Percentiles rank a stretch among this genome's conserved stretches.
phyloP scores from a whole-genome alignment of 1,140 invertebrate species.

The Anastrepha ludens region DNA sequence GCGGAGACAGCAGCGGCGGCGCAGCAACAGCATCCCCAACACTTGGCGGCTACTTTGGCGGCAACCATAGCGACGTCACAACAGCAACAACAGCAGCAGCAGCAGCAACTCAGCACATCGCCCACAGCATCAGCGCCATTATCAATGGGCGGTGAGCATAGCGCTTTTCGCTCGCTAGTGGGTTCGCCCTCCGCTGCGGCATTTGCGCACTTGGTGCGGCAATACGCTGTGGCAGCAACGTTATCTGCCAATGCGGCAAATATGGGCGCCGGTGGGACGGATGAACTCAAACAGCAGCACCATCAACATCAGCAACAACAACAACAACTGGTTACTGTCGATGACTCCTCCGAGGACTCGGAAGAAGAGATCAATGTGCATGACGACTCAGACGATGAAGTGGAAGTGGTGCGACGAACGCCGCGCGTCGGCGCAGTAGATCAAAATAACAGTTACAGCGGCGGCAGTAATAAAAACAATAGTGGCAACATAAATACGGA shows the following conservation, averaged over 20 bases:
- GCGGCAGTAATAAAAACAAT: background rate
- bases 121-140: slow-evolving; percentile 63
- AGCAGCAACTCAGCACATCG: slow-evolving; percentile 57
- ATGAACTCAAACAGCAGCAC: slow-evolving; percentile 77
- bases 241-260: slow-evolving; percentile 67
- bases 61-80: slow-evolving; percentile 59
- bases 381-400: slow-evolving; percentile 78
- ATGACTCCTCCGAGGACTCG: slow-evolving; percentile 68
- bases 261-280: slow-evolving; percentile 59
- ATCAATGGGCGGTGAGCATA: slow-evolving; percentile 88
- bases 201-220: slow-evolving; percentile 75
- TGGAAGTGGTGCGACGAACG: background rate
- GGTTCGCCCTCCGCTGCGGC: slow-evolving; percentile 74
- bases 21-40: slow-evolving; percentile 65
- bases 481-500: background rate
- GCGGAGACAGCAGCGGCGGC: slow-evolving; percentile 61
- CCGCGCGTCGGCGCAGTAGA: background rate
- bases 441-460: background rate
- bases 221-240: slow-evolving; percentile 75
- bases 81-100: slow-evolving; percentile 23
- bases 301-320: slow-evolving; percentile 54
- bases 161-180: slow-evolving; percentile 85
- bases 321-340: slow-evolving; percentile 68
- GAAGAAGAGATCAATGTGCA: slow-evolving; percentile 78
- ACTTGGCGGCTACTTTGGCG: slow-evolving; percentile 60